These are phyloP conservation scores for Ispidina picta DNA, from an alignment of 2,797 vertebrate genomes.

Conservation along the genomic window DNA sequence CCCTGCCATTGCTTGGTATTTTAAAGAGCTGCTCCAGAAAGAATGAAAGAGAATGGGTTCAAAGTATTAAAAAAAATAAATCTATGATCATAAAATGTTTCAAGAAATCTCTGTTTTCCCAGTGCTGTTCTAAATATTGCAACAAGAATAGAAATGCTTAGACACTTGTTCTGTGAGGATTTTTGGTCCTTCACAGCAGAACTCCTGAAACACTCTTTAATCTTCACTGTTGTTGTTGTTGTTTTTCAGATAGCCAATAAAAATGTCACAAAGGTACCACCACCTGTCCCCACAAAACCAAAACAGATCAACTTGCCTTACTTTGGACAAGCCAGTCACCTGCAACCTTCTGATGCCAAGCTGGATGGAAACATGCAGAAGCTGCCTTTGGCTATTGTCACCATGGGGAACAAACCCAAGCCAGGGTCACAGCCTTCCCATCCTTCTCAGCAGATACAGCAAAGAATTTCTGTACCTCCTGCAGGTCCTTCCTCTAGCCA, in stretches of 20 bases:
- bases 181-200: background rate
- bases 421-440: constrained; percentile 69
- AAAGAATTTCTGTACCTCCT: constrained; percentile 74
- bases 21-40: background rate
- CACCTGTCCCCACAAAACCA: constrained; percentile 86
- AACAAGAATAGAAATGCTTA: background rate
- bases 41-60: background rate
- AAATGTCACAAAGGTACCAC: constrained; percentile 90
- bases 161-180: background rate
- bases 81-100: background rate
- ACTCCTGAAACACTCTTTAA: background rate
- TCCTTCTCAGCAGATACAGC: constrained; percentile 69
- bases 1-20: background rate
- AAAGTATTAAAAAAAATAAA: background rate
- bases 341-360: constrained; percentile 70
- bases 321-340: constrained; percentile 76
- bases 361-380: constrained; percentile 78
- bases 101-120: background rate
- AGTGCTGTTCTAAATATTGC: background rate
- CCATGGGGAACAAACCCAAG: constrained; percentile 85
- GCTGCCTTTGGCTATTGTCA: constrained; percentile 71
- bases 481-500: constrained; percentile 63
- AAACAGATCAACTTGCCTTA: constrained; percentile 86
- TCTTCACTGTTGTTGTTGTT: background rate
- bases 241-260: constrained; percentile 85